Evolutionary conservation across 2,797 vertebrate genomes (phyloP).

Genomic region (Coregonus sp.): DNA sequence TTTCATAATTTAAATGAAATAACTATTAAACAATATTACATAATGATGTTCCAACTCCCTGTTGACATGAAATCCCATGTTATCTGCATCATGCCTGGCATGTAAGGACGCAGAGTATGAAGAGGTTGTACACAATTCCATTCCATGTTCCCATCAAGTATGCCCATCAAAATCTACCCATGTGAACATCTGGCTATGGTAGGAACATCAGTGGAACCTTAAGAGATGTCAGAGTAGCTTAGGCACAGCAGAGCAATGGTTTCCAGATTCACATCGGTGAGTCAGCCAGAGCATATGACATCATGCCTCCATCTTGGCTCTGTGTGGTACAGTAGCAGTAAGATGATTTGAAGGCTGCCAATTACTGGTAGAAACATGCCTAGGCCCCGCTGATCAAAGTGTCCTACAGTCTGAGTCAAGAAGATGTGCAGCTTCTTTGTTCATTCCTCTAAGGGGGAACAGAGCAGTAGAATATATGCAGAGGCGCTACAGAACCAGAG

Average conservation of each 20-base stretch:
- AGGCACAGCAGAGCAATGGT: neutral
- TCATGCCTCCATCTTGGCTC: neutral
- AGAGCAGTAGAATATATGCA: neutral
- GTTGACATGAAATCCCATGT: neutral
- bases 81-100: neutral
- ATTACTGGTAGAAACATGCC: constrained; percentile 58
- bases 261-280: neutral
- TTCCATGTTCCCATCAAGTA: too few species aligned
- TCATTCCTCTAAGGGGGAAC: neutral
- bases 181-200: too few species aligned
- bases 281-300: neutral
- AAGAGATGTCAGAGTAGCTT: neutral
- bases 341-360: constrained; percentile 50
- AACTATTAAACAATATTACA: neutral
- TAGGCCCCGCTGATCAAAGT: constrained; percentile 54
- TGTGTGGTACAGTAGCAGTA: constrained; percentile 25
- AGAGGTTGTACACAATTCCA: too few species aligned
- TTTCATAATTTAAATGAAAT: neutral
- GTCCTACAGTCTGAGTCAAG: neutral
- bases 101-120: too few species aligned
- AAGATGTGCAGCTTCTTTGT: neutral
- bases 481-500: too few species aligned
- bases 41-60: neutral
- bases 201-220: neutral
- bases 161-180: too few species aligned